Evolutionary conservation across 2,113 vertebrate genomes (phyloP).

Genomic region (Pseudopodoces humilis): DNA sequence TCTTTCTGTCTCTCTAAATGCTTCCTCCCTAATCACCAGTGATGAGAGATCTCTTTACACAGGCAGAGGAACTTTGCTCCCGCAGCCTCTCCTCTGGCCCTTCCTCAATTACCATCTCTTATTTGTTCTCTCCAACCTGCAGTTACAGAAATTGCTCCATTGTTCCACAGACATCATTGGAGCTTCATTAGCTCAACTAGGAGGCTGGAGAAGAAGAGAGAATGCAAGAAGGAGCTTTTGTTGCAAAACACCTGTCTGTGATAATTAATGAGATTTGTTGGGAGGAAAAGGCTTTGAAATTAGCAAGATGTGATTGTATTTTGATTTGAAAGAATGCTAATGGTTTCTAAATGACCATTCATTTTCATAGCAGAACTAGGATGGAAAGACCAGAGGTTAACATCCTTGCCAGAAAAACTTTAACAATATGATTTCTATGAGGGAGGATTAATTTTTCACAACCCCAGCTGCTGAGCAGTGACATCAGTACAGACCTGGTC

Average conservation of each 20-base stretch:
- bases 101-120: background rate
- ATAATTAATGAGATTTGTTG: constrained; percentile 1
- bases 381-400: background rate
- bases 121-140: background rate
- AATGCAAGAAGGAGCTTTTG: background rate
- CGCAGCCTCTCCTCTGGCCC: background rate
- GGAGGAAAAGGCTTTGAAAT: background rate
- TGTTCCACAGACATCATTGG: constrained; percentile 16
- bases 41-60: background rate
- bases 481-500: background rate
- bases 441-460: background rate
- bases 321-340: background rate
- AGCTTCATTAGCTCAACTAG: constrained; percentile 35
- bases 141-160: constrained; percentile 44
- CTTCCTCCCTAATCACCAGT: constrained; percentile 29
- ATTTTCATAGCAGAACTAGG: background rate
- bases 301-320: background rate
- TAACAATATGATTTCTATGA: background rate
- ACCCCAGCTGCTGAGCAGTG: background rate
- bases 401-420: background rate
- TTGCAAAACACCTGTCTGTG: constrained; percentile 37
- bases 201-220: background rate
- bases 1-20: background rate
- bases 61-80: background rate
- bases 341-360: background rate